Base-by-base conservation (phyloP, 2,888 invertebrate species). In the Apamea crenata region DNA sequence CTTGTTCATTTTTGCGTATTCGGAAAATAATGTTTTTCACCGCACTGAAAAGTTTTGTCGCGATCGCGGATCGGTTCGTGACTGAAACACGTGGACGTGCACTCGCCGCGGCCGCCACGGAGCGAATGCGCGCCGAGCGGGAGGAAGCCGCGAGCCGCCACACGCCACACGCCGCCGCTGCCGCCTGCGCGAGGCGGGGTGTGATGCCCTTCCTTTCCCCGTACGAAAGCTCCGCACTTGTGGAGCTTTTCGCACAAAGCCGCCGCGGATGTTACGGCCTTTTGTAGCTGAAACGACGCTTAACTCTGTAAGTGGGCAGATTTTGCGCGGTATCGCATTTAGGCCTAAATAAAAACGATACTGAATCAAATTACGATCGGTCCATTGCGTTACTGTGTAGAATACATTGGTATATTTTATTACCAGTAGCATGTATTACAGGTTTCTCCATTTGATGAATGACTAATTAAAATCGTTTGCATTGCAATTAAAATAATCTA, bases 261-360 rank as follows among this genome's bases (percentile, higher is more conserved):
- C 83, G 78, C 74, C 73, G 74, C 77, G 87, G 73, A 90, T 85
- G 89, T 93, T 96, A 93, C 90, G 92, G 67, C 95, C 84, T 94
- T 96, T 83, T 89, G 82, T 53, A 8, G n/a, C 80, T 90, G 86
- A 77, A 90, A 80, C 83, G 91, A 91, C 94, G 95, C 94, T 96
- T 95, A 94, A 94, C 94, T 94, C 94, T 94, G 94, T 96, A 97
- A 97, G 96, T 96, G 96, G 96, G 93, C 96, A 96, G 96, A 96
- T 96, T 96, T 96, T 94, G 94, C 90, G 91, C 94, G 94, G 93
- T 94, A 94, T 94, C 94, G 94, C 94, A 94, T 95, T 96, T 96
- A 96, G 96, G 96, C 96, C 96, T 95, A 96, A 96, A 95, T 95
- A 95, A 95, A 95, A 95, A 93, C 90, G 91, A 92, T 91, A 91